Conservation (phyloP, 1,140 invertebrate species). For the Drosophila asahinai region DNA sequence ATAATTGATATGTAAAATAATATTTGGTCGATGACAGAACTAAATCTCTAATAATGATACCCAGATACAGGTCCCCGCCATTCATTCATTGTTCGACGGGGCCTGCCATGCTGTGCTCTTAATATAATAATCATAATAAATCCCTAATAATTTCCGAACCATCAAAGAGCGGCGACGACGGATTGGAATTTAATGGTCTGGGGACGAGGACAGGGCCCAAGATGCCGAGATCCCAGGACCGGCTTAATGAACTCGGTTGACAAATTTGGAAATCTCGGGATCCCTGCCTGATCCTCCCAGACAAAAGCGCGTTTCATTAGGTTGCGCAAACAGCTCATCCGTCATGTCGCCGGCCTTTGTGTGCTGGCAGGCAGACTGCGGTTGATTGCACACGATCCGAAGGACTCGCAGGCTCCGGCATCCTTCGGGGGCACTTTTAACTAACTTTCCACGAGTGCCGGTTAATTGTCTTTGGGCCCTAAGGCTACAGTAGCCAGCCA, state of each 20-base stretch:
- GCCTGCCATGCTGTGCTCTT: slow-evolving; percentile 66
- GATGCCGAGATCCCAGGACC: slow-evolving; percentile 16
- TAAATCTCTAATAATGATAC: slow-evolving; percentile 68
- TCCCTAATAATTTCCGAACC: slow-evolving; percentile 82
- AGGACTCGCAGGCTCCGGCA: slow-evolving; percentile 14
- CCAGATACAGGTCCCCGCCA: slow-evolving; percentile 31
- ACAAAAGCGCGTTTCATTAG: slow-evolving; percentile 69
- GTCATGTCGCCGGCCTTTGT: slow-evolving; percentile 54
- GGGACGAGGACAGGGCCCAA: slow-evolving; percentile 12
- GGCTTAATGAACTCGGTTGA: slow-evolving; percentile 81
- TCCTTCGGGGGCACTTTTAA: slow-evolving; percentile 56
- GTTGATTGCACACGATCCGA: slow-evolving; percentile 83
- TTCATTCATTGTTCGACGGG: slow-evolving; percentile 26
- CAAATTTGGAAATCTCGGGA: slow-evolving; percentile 61
- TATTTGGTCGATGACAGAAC: slow-evolving; percentile 56
- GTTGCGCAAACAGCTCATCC: slow-evolving; percentile 77
- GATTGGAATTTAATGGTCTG: slow-evolving; percentile 79
- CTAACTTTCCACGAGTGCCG: slow-evolving; percentile 71
- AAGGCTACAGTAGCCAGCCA: slow-evolving; percentile 55
- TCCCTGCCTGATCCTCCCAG: slow-evolving; percentile 70
- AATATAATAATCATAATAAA: slow-evolving; percentile 85
- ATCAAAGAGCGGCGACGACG: slow-evolving; percentile 76
- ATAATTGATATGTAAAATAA: slow-evolving; percentile 85
- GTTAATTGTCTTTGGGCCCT: slow-evolving; percentile 54
- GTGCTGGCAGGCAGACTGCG: slow-evolving; percentile 67